Percentiles rank a stretch among this genome's conserved stretches.
Conservation (phyloP, 1,140 invertebrate species). For the Archivesica marissinica region DNA sequence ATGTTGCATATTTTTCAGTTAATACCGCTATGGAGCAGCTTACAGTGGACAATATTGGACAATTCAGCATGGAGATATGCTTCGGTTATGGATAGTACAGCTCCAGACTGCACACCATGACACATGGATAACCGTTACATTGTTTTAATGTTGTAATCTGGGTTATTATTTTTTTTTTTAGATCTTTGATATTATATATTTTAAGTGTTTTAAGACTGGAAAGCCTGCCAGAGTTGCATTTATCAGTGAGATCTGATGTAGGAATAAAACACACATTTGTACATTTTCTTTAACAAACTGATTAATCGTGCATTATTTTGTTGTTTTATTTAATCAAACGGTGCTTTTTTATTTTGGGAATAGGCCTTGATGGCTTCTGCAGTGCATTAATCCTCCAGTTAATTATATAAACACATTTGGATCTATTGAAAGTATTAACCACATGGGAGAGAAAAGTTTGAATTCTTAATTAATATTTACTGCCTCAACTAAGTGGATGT, state of each 20-base stretch:
- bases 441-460: neutral
- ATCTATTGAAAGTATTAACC: neutral
- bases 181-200: neutral
- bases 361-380: neutral
- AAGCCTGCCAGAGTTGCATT: constrained; percentile 23
- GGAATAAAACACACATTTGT: neutral
- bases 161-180: neutral
- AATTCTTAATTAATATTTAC: neutral
- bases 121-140: neutral
- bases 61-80: constrained; percentile 55
- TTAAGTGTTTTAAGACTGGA: neutral
- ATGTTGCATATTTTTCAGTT: neutral
- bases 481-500: neutral
- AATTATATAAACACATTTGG: neutral
- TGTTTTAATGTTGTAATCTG: neutral
- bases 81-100: constrained; percentile 54
- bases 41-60: constrained; percentile 24
- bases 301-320: neutral
- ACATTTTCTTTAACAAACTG: neutral
- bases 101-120: neutral
- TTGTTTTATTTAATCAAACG: neutral
- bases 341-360: neutral
- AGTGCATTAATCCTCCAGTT: neutral
- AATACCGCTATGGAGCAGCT: neutral
- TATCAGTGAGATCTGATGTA: neutral